Percentiles rank a stretch among this genome's conserved stretches.
Evolutionary conservation across 2,113 vertebrate genomes (phyloP).

Genomic region (Oreotrochilus melanogaster): DNA sequence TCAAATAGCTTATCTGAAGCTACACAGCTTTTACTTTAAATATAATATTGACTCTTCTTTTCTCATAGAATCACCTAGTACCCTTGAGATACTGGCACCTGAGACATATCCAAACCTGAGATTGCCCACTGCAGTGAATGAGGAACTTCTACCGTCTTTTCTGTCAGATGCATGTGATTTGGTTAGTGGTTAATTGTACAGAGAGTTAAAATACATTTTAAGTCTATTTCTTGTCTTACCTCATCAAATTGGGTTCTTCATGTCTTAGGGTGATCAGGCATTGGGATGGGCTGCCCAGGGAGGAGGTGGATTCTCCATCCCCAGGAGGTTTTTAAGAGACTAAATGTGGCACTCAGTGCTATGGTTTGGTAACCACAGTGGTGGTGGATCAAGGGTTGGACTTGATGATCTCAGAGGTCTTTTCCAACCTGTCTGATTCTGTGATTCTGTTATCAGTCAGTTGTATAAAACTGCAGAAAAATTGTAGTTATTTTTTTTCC

Average conservation of each 20-base stretch:
- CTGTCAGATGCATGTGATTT: slow-evolving; percentile 13
- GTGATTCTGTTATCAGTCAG: background rate
- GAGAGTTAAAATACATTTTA: background rate
- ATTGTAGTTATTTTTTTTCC: background rate
- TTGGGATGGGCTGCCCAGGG: too few relatives aligned
- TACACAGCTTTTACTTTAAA: background rate
- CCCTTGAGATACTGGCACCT: slow-evolving; percentile 31
- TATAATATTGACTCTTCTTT: background rate
- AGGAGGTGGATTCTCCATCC: too few relatives aligned
- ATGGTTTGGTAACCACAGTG: too few relatives aligned
- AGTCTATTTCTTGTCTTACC: background rate
- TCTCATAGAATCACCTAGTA: slow-evolving; percentile 28
- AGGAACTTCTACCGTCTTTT: background rate
- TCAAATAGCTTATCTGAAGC: background rate
- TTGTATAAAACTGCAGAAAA: background rate
- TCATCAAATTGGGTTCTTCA: background rate
- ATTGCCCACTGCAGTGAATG: slow-evolving; percentile 35
- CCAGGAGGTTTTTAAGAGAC: too few relatives aligned
- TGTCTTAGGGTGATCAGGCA: background rate
- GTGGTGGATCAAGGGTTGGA: too few relatives aligned
- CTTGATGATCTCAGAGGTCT: too few relatives aligned
- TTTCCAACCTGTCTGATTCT: too few relatives aligned
- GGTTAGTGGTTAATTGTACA: slow-evolving; percentile 65
- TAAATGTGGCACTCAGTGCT: too few relatives aligned
- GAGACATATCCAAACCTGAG: slow-evolving; percentile 60